Evolutionary conservation across 2,797 vertebrate species (phyloP).

Genomic region (Fundulus diaphanus): DNA sequence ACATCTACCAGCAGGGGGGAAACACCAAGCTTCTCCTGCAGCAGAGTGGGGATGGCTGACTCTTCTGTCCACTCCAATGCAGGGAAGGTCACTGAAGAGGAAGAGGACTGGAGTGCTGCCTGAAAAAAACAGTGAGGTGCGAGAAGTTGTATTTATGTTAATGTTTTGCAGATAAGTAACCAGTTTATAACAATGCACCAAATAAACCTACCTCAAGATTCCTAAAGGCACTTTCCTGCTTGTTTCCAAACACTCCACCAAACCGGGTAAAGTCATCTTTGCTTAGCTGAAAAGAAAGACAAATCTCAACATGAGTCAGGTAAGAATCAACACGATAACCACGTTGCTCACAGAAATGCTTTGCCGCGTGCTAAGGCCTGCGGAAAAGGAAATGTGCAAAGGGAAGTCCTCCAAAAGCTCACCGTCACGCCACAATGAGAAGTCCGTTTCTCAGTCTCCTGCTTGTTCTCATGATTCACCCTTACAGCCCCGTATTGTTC

Average conservation of each 20-base stretch:
- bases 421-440: slow-evolving; percentile 70
- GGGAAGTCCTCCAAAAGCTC: slow-evolving; percentile 69
- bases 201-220: slow-evolving; percentile 81
- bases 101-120: slow-evolving; percentile 82
- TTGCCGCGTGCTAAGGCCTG: neutral
- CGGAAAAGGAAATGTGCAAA: slow-evolving; percentile 54
- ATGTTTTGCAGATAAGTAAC: neutral
- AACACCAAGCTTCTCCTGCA: slow-evolving; percentile 83
- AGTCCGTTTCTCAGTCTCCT: slow-evolving; percentile 29
- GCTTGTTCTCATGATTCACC: slow-evolving; percentile 27
- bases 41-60: slow-evolving; percentile 76
- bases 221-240: slow-evolving; percentile 85
- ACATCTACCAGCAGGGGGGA: slow-evolving; percentile 83
- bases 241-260: slow-evolving; percentile 89
- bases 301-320: neutral
- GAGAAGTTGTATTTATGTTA: neutral
- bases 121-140: slow-evolving; percentile 40
- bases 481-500: slow-evolving; percentile 11
- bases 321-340: neutral
- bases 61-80: slow-evolving; percentile 83
- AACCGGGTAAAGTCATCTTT: slow-evolving; percentile 90
- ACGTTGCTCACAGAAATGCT: neutral
- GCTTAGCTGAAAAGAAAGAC: slow-evolving; percentile 87
- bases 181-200: neutral
- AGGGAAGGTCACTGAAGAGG: slow-evolving; percentile 83